These are phyloP conservation scores for Cybosia mesomella DNA, from an alignment of 2,888 invertebrate species.

Conservation along the genomic window DNA sequence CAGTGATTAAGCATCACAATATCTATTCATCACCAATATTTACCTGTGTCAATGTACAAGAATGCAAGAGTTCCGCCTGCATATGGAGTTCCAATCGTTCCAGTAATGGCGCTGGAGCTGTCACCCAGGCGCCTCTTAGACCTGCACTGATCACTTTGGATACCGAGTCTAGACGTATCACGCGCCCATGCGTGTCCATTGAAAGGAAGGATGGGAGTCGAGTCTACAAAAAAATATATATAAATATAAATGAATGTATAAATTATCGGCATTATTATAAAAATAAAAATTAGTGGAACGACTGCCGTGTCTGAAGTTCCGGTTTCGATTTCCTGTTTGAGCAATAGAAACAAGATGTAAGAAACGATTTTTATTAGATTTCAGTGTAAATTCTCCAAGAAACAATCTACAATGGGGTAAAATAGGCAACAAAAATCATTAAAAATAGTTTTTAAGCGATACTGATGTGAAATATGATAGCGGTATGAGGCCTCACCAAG, in stretches of 20 bases:
- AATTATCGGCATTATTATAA: no score
- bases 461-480: no score
- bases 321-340: not conserved
- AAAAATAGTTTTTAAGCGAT: no score
- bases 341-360: no score
- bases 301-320: no score
- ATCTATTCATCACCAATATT: not conserved
- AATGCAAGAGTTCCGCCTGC: slow-evolving; percentile 88
- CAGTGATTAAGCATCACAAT: no score
- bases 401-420: no score
- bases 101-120: slow-evolving; percentile 89
- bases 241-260: no score
- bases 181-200: slow-evolving; percentile 91
- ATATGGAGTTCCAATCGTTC: slow-evolving; percentile 89
- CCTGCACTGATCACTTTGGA: slow-evolving; percentile 92
- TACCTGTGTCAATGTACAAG: slow-evolving; percentile 48
- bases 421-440: no score
- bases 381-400: no score
- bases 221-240: slow-evolving; percentile 63
- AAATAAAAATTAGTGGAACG: no score
- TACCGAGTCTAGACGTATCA: slow-evolving; percentile 92
- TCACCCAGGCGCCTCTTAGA: slow-evolving; percentile 91
- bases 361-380: not conserved
- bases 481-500: no score
- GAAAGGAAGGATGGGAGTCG: slow-evolving; percentile 90